Conservation (phyloP, 2,113 vertebrate genomes). For the Notechis scutatus region DNA sequence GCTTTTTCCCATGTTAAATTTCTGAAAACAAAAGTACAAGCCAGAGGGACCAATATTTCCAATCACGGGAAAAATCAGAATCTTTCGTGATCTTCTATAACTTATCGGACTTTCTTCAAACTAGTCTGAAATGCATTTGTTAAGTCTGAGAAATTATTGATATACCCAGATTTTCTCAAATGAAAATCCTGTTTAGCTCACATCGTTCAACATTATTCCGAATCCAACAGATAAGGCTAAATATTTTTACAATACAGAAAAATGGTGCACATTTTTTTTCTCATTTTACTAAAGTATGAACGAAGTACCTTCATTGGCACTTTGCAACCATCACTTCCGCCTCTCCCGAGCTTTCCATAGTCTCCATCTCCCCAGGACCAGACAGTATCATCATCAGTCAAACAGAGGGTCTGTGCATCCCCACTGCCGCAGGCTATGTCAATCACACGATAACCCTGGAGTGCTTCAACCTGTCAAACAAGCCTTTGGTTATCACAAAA, state of each 20-base stretch:
- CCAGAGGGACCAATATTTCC: background rate
- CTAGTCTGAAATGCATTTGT: background rate
- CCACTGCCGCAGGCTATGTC: slow-evolving; percentile 96
- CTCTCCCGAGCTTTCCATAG: slow-evolving; percentile 94
- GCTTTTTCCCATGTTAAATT: background rate
- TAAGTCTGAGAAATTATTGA: background rate
- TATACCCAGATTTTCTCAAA: background rate
- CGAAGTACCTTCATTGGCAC: slow-evolving; percentile 92
- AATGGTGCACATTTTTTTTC: background rate
- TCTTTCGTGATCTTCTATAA: background rate
- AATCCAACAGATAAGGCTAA: background rate
- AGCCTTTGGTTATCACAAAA: background rate
- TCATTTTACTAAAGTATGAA: background rate
- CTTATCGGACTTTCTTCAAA: background rate
- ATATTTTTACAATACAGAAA: background rate
- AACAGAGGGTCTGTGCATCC: slow-evolving; percentile 93
- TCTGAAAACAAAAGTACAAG: background rate
- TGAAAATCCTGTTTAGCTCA: background rate
- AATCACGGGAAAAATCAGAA: background rate
- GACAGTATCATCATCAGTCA: slow-evolving; percentile 95
- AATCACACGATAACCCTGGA: slow-evolving; percentile 94
- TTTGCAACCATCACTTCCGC: slow-evolving; percentile 97
- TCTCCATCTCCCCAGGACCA: slow-evolving; percentile 99
- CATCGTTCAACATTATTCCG: fast-evolving
- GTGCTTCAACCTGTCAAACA: slow-evolving; percentile 86